A percentile compares a stretch with the other conserved stretches of the same genome.
Conservation (phyloP, 2,888 invertebrate species). For the Ophraella communa region DNA sequence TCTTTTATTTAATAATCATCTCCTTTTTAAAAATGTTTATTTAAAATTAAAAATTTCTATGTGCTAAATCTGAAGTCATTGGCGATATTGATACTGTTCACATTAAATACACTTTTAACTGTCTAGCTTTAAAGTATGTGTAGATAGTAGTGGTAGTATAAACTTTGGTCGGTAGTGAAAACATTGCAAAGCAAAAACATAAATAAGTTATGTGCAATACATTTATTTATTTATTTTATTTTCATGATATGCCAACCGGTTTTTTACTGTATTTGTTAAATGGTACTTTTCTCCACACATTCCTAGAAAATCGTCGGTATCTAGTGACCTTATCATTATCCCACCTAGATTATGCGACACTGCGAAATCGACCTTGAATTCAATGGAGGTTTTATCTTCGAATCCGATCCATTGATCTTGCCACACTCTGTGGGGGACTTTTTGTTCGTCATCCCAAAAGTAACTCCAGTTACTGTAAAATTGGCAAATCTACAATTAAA, state of each 20-base stretch:
- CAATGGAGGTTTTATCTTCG: slow-evolving; percentile 66
- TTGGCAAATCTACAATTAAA: slow-evolving; percentile 51
- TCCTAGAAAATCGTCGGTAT: slow-evolving; percentile 76
- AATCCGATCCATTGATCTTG: slow-evolving; percentile 72
- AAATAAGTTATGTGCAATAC: too few relatives aligned
- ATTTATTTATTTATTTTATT: neutral
- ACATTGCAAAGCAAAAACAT: too few relatives aligned
- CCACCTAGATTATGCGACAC: slow-evolving; percentile 60
- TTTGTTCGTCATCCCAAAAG: slow-evolving; percentile 54
- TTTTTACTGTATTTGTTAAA: slow-evolving; percentile 38
- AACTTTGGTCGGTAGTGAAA: too few relatives aligned
- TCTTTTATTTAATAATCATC: too few relatives aligned
- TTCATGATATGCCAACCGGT: slow-evolving; percentile 10
- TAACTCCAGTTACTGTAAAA: slow-evolving; percentile 43
- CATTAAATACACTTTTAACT: too few relatives aligned
- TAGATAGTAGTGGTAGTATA: too few relatives aligned
- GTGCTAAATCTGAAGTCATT: too few relatives aligned
- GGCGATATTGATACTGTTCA: too few relatives aligned
- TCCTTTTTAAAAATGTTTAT: too few relatives aligned
- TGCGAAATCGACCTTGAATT: slow-evolving; percentile 58
- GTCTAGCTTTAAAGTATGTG: too few relatives aligned
- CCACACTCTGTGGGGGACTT: slow-evolving; percentile 66
- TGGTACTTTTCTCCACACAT: slow-evolving; percentile 58
- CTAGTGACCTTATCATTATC: slow-evolving; percentile 78
- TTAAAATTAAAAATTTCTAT: too few relatives aligned